Conservation (phyloP, 2,113 vertebrate genomes). For the Rhinolophus sinicus region DNA sequence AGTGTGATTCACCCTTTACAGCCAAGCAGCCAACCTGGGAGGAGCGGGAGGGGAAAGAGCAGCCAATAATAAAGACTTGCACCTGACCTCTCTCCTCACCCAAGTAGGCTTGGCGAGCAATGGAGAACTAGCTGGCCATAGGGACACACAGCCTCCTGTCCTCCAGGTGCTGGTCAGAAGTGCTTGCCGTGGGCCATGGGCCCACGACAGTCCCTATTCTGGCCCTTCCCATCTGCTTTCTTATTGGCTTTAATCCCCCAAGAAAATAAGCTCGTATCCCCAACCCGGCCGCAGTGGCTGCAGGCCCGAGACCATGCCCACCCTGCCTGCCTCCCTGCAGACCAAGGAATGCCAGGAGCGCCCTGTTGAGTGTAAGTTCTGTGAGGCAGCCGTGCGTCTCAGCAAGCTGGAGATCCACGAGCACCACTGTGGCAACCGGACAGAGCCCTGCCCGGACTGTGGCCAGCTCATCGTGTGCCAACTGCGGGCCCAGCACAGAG, state of each 20-base stretch:
- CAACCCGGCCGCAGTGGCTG: neutral
- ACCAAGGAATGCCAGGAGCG: constrained; percentile 77
- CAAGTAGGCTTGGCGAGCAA: neutral
- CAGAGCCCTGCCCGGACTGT: constrained; percentile 84
- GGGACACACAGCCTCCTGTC: too few relatives aligned
- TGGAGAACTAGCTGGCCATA: neutral
- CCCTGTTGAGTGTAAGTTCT: constrained; percentile 84
- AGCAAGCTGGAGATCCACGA: constrained; percentile 82
- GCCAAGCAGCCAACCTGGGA: neutral
- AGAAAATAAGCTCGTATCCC: neutral
- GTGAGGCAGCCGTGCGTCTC: constrained; percentile 84
- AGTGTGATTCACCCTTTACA: neutral
- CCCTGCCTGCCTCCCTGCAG: constrained; percentile 71
- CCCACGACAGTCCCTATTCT: neutral
- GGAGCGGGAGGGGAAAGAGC: neutral
- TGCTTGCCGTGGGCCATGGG: neutral
- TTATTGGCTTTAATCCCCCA: neutral
- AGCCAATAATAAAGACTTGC: neutral
- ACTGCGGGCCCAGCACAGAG: constrained; percentile 78
- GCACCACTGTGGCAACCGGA: constrained; percentile 84
- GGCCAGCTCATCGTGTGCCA: constrained; percentile 81
- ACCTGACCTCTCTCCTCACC: neutral
- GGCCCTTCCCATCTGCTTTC: neutral
- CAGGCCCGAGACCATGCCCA: neutral
- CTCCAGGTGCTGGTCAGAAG: neutral